Conservation (phyloP, 1,140 invertebrate species). For the Drosophila erecta region DNA sequence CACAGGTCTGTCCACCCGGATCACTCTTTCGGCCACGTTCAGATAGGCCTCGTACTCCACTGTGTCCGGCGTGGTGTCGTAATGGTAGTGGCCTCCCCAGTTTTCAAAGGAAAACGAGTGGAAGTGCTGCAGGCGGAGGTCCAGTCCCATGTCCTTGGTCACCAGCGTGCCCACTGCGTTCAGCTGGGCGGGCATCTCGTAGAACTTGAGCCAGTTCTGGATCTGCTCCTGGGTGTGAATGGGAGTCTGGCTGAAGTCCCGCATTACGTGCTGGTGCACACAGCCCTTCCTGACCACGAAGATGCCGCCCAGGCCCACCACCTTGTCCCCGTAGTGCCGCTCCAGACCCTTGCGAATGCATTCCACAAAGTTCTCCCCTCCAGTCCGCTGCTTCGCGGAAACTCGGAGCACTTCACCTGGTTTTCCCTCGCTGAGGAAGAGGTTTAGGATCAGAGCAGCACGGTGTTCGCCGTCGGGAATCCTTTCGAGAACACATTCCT, state of each 20-base stretch:
- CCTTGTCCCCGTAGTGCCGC: conserved; percentile 89
- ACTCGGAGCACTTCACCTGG: conserved; percentile 93
- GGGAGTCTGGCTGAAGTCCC: conserved; percentile 92
- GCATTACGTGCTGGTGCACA: conserved; percentile 96
- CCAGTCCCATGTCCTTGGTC: conserved; percentile 93
- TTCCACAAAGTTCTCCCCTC: conserved; percentile 93
- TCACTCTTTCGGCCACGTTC: conserved; percentile 88
- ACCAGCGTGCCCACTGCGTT: conserved; percentile 94
- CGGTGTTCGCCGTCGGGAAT: conserved; percentile 89
- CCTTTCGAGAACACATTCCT: conserved; percentile 87
- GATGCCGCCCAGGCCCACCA: conserved; percentile 94
- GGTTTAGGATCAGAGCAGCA: conserved; percentile 92
- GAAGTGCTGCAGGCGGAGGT: conserved; percentile 96
- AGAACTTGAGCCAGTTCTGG: conserved; percentile 95
- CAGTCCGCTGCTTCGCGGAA: conserved; percentile 91
- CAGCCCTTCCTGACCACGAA: conserved; percentile 93
- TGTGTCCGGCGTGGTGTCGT: conserved; percentile 94
- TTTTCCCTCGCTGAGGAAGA: conserved; percentile 91
- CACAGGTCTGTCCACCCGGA: conserved; percentile 28
- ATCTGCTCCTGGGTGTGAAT: conserved; percentile 90
- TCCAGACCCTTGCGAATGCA: conserved; percentile 91
- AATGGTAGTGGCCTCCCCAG: conserved; percentile 98
- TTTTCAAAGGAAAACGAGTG: conserved; percentile 95
- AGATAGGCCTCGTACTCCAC: conserved; percentile 95
- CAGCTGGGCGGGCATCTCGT: conserved; percentile 94